phyloP scores from a whole-genome alignment of 2,888 invertebrate genomes.

The Xanthia togata region DNA sequence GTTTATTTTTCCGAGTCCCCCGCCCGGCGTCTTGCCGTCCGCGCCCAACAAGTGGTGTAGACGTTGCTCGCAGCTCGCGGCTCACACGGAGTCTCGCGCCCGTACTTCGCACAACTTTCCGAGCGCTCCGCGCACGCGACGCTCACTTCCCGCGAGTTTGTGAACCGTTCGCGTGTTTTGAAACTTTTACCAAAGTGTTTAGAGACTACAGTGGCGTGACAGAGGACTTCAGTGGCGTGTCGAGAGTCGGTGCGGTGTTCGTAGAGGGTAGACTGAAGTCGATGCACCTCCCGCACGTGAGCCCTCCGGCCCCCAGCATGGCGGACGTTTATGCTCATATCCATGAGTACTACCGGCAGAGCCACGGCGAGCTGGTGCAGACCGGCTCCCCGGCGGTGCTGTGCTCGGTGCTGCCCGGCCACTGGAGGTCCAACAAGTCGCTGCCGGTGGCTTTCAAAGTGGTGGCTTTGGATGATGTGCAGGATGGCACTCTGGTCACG shows the following conservation, averaged over 20 bases:
- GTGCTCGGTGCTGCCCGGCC: constrained; percentile 97
- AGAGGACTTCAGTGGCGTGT: constrained; percentile 86
- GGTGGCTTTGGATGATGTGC: constrained; percentile 97
- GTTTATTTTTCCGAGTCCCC: constrained; percentile 86
- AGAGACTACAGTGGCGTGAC: constrained; percentile 82
- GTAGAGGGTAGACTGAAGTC: constrained; percentile 84
- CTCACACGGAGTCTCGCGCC: constrained; percentile 86
- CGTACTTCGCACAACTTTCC: constrained; percentile 87
- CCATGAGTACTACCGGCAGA: constrained; percentile 95
- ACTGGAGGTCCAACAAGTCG: constrained; percentile 99
- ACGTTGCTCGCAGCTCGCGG: constrained; percentile 80
- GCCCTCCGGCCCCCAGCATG: constrained; percentile 91
- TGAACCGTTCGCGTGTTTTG: constrained; percentile 78
- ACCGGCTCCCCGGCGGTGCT: constrained; percentile 99
- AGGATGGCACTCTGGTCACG: constrained; percentile 98
- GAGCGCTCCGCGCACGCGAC: constrained; percentile 82
- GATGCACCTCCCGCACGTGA: constrained; percentile 93
- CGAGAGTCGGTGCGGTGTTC: constrained; percentile 78
- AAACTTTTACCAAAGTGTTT: constrained; percentile 84
- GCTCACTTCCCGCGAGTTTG: constrained; percentile 74
- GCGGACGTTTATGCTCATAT: constrained; percentile 94
- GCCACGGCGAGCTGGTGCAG: constrained; percentile 97
- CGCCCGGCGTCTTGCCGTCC: constrained; percentile 86
- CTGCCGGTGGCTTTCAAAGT: constrained; percentile 99
- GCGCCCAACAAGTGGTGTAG: constrained; percentile 89